Base-by-base conservation (phyloP, 2,797 vertebrate species). In the Chelmon rostratus region DNA sequence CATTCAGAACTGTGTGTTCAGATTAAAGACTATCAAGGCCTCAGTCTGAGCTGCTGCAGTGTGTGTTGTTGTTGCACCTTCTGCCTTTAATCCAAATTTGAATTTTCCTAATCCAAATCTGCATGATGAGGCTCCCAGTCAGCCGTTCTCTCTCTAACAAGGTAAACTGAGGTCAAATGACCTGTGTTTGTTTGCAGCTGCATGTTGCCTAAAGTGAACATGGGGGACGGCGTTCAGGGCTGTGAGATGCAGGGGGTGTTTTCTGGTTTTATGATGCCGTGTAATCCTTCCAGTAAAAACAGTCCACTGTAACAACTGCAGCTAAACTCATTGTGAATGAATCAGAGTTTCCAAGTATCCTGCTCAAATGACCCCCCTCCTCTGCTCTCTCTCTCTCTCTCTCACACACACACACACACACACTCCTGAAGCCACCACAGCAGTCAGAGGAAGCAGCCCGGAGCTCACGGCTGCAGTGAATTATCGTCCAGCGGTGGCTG, bases 301-400 rank as follows among this genome's bases (percentile, higher is more conserved):
- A 74, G 69, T 88, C 54, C 57, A 86, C 6, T 63, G 19, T 73
- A 87, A 87, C 79, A 73, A 50, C 47, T 73, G 42, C 33, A 74
- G 31, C 74, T 69, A 46, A 59, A 37, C 65, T 71, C 66, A 38
- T 47, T 84, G 59, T 58, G 67, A 87, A 54, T 90, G 88, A 92
- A 89, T 91, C 90, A 91, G 77, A 90, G 86, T 90, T 92, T 92
- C 85, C 86, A 84, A 79, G 74, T 75, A 76, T 89, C 79, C 62
- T 73, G 72, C 73, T 81, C 69, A 56, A 78, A 78, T 78, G 59
- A 68, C n/a, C 68, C 62, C 67, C 74, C 33, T 35, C 52, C 54
- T 42, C 56, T 33, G n/a, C 47, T 8, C 56, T 15, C 23, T 8
- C 47, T 4, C 44, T 11, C 15, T 11, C 12, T 47, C 67, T 18